phyloP scores from a whole-genome alignment of 2,797 vertebrate species.

The Capromys pilorides region DNA sequence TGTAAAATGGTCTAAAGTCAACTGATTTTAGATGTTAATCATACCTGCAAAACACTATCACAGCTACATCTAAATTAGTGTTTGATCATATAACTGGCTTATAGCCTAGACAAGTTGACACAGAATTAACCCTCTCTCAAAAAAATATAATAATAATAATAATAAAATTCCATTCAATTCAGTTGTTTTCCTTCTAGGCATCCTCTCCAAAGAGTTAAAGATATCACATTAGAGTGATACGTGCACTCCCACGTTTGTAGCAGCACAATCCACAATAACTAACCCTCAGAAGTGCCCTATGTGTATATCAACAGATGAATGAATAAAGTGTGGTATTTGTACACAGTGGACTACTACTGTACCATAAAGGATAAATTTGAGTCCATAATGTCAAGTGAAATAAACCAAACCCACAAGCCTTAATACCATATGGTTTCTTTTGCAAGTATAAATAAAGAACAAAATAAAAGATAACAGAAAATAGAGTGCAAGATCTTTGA shows the following conservation, averaged over 20 bases:
- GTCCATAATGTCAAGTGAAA: neutral
- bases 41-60: neutral
- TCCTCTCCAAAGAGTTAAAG: neutral
- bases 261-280: neutral
- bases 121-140: neutral
- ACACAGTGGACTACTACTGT: neutral
- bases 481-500: neutral
- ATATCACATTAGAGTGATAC: neutral
- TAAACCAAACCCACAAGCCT: neutral
- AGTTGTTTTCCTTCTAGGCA: neutral
- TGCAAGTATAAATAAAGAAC: neutral
- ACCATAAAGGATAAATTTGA: neutral
- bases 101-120: neutral
- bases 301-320: neutral
- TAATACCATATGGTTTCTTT: neutral
- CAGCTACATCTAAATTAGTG: neutral
- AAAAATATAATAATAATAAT: neutral
- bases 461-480: neutral
- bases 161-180: neutral
- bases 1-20: neutral
- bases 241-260: neutral
- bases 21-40: neutral
- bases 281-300: neutral
- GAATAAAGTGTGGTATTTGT: neutral
- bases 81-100: neutral